Base-by-base conservation (phyloP, 2,888 invertebrate genomes). In the Sesia apiformis region DNA sequence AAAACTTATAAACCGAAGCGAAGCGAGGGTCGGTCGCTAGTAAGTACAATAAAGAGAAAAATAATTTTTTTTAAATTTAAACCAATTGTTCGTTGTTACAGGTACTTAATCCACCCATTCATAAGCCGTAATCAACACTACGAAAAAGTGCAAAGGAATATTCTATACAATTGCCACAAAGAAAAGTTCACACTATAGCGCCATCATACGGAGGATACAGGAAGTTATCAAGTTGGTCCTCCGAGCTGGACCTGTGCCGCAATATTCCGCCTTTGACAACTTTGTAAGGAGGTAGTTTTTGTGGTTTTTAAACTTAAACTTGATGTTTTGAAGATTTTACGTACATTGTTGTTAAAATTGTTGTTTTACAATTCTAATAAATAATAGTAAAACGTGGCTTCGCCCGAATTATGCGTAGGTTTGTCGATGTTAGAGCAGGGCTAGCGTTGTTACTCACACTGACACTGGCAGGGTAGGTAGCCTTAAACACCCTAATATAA, bases 101-200 rank as follows among this genome's bases (percentile, higher is more conserved):
- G 23, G 23, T 23, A 23, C 23, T 2, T 23, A 23, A 23, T 23
- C 23, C 23, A 23, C 23, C 23, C 23, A 51, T 56, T 43, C 40
- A 7, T 55, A 58, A 57, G 56, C 57, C 60, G 66, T 67, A 68
- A 71, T 68, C 68, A 70, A 63, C 67, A 63, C 49, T n/a, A 23
- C 23, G 23, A 46, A 46, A 52, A 67, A 61, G 61, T 64, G 62
- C 63, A 58, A 60, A 63, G 61, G 66, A 65, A 64, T 66, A 67
- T 74, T 74, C 75, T 69, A 65, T 61, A 74, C 75, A 74, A 72
- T 73, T 73, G 74, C 69, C 64, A 69, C 71, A 70, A 67, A 67
- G 65, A 65, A 70, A 52, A 76, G 72, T 70, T 71, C 60, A 58
- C 56, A 57, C 57, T 61, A 55, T 6, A 7, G 56, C 67, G 70